Conservation (phyloP, 2,888 invertebrate genomes). For the Cremastinae sp. region DNA sequence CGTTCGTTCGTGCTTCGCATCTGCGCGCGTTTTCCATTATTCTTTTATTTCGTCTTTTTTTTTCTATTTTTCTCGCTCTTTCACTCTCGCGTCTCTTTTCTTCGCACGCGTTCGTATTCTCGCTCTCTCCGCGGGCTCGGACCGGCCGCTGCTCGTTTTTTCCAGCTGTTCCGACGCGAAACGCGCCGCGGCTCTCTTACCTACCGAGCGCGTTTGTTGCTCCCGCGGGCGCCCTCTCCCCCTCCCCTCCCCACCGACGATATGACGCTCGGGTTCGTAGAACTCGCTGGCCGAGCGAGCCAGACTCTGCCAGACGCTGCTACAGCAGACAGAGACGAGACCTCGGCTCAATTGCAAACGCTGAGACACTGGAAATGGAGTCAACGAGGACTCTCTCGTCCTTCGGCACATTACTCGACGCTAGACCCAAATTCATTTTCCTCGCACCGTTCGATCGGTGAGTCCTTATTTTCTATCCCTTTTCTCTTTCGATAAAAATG, state of each 20-base stretch:
- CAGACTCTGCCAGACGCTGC: constrained; percentile 32
- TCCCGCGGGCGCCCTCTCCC: not conserved
- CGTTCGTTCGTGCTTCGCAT: constrained; percentile 70
- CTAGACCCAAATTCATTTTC: too few relatives aligned
- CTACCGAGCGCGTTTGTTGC: too few relatives aligned
- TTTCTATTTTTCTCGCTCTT: constrained; percentile 3
- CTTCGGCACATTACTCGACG: too few relatives aligned
- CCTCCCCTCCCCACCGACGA: not conserved
- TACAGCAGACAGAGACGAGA: constrained; percentile 45
- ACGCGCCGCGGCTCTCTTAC: too few relatives aligned
- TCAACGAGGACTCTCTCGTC: too few relatives aligned
- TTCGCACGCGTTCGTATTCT: too few relatives aligned
- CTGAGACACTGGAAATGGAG: constrained; percentile 16
- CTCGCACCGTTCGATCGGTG: too few relatives aligned
- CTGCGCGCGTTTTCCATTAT: constrained; percentile 60
- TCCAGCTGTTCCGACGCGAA: too few relatives aligned
- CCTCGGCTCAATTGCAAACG: constrained; percentile 37
- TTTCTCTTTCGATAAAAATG: too few relatives aligned
- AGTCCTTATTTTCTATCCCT: too few relatives aligned
- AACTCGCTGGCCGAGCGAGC: constrained; percentile 38
- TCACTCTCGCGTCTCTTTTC: constrained; percentile 7
- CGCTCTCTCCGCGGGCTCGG: constrained; percentile 2
- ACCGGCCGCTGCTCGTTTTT: too few relatives aligned
- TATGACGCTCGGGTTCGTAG: constrained; percentile 47
- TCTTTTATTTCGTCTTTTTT: constrained; percentile 48